Base-by-base conservation (phyloP, 1,140 invertebrate genomes). In the Eufriesea mexicana region DNA sequence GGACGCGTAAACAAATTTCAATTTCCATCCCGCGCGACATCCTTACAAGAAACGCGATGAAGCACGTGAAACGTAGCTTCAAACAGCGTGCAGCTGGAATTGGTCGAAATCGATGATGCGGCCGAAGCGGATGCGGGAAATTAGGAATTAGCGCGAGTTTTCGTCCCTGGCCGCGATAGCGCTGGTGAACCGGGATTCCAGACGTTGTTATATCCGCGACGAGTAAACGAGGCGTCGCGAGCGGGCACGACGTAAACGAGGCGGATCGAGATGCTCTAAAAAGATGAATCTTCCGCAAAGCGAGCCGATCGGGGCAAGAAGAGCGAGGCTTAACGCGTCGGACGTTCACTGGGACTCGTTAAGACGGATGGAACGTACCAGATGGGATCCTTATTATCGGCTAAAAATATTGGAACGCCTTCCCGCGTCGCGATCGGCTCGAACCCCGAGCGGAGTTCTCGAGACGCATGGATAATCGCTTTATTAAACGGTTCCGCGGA, bases 321-420 rank as follows among this genome's bases (percentile, higher is more conserved):
- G 76, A 51, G 55, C 18, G 54, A 20, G 49, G n/a, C 57, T 61
- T 45, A 62, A 80, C 54, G 78, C 70, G 49, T 64, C 23, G 20
- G 59, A 74, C 78, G 71, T 74, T 80, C 49, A 25, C 71, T 23
- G 57, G 25, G 49, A 54, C 62, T 68, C 71, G 71, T 81, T 66
- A 81, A 49, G 35, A 74, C 47, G 55, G 47, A 80, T 49, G 49
- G 12, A 62, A 66, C 54, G 51, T 54, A 16, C 71, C 79, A 82
- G 79, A 82, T 82, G 79, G 73, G 51, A 47, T 47, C 16, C 79
- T 68, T 82, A 74, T 76, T 82, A 75, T 67, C 72, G 72, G 71
- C 28, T 64, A 55, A 57, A 75, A 75, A 81, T 75, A 81, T 81
- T 66, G 49, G 28, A 64, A 54, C 79, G 79, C 25, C 25, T 55